Evolutionary conservation across 2,113 vertebrate species (phyloP).

Genomic region (Carettochelys insculpta): DNA sequence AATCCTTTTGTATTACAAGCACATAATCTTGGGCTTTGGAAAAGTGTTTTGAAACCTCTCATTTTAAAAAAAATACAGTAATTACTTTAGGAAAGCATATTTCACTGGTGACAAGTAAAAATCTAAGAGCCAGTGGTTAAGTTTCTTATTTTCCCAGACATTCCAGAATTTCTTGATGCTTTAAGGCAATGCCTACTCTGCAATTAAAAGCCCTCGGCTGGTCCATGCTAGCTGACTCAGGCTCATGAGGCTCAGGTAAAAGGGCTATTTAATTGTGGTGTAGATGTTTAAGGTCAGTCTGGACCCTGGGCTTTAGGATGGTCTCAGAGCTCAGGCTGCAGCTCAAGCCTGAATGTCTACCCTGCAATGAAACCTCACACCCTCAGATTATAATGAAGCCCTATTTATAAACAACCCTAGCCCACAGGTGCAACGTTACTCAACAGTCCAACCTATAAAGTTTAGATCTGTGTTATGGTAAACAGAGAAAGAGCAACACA

Average conservation of each 20-base stretch:
- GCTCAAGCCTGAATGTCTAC: too few species aligned
- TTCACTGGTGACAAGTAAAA: neutral
- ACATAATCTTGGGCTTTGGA: slow-evolving; percentile 39
- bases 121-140: neutral
- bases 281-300: too few species aligned
- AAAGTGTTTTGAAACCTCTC: slow-evolving; percentile 52
- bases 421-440: neutral
- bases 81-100: neutral
- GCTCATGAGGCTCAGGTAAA: too few species aligned
- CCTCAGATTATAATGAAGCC: too few species aligned
- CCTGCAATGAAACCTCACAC: too few species aligned
- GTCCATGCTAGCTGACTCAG: neutral
- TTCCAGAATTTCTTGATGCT: neutral
- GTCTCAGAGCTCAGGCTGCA: too few species aligned
- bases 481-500: neutral
- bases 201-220: neutral
- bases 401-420: too few species aligned
- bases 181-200: neutral
- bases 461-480: neutral
- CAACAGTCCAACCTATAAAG: neutral
- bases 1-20: slow-evolving; percentile 52
- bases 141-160: neutral
- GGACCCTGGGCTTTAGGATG: too few species aligned
- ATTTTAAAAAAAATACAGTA: slow-evolving; percentile 38
- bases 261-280: too few species aligned